These are phyloP conservation scores for Hystrix brachyura DNA, from an alignment of 2,113 vertebrate genomes.

Conservation along the genomic window DNA sequence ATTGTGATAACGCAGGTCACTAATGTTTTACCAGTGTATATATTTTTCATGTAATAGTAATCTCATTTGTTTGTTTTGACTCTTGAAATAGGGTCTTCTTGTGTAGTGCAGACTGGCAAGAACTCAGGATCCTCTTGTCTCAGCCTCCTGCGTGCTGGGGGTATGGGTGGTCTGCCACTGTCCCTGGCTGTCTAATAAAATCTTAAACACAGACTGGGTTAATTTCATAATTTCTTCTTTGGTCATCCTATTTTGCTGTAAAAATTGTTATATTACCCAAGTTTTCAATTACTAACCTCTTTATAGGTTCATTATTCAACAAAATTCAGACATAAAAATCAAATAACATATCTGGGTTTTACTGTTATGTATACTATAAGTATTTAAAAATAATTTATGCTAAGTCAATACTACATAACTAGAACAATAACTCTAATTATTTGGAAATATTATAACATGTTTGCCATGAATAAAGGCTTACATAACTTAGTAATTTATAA, in stretches of 20 bases:
- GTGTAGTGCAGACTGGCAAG: neutral
- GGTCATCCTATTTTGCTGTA: neutral
- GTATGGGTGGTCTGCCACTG: neutral
- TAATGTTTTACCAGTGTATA: neutral
- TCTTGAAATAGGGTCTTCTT: neutral
- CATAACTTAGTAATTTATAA: neutral
- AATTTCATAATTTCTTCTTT: slow-evolving; percentile 31
- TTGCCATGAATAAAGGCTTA: neutral
- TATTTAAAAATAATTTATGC: neutral
- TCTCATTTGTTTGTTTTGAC: neutral
- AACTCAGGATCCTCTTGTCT: neutral
- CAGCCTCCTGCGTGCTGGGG: neutral
- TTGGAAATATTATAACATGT: neutral
- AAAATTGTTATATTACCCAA: neutral
- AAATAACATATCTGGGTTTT: slow-evolving; percentile 14
- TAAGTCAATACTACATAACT: slow-evolving; percentile 3
- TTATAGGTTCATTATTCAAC: neutral
- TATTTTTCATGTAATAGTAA: neutral
- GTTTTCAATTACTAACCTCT: neutral
- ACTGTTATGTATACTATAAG: neutral
- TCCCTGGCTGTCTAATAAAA: neutral
- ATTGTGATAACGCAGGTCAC: neutral
- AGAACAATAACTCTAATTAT: neutral
- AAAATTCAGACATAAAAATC: slow-evolving; percentile 46
- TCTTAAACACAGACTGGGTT: neutral